phyloP scores from a whole-genome alignment of 2,113 vertebrate species.

The Eleginops maclovinus region DNA sequence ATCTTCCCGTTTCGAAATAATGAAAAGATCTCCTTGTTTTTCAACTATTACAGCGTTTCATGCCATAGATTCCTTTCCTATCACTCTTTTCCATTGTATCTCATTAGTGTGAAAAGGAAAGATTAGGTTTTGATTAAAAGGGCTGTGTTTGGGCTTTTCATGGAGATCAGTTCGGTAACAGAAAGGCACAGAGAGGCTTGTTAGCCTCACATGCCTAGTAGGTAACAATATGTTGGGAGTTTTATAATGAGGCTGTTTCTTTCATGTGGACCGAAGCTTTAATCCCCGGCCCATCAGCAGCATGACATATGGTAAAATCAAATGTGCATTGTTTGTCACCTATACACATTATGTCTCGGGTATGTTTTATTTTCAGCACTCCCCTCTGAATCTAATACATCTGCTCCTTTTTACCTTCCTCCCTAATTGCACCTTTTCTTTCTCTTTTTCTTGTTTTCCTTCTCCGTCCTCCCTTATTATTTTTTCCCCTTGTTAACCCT shows the following conservation, averaged over 20 bases:
- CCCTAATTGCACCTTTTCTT: background rate
- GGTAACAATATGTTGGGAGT: conserved; percentile 39
- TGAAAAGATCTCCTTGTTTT: conserved; percentile 38
- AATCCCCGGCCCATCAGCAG: conserved; percentile 35
- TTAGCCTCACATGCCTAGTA: conserved; percentile 47
- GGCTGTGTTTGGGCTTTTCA: conserved; percentile 16
- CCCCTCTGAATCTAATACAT: background rate
- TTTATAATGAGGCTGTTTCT: conserved; percentile 60
- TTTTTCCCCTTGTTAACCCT: background rate
- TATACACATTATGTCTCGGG: conserved; percentile 1
- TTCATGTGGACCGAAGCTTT: conserved; percentile 58
- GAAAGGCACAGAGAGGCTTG: conserved; percentile 29
- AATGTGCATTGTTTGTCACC: conserved; percentile 22
- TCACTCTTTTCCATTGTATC: conserved; percentile 44
- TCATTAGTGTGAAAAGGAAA: conserved; percentile 42
- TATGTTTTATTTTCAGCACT: conserved; percentile 1
- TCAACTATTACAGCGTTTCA: conserved; percentile 25
- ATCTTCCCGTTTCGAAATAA: conserved; percentile 43
- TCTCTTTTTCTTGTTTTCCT: background rate
- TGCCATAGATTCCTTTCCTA: conserved; percentile 36
- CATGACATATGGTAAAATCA: conserved; percentile 36
- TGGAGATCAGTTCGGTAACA: conserved; percentile 10
- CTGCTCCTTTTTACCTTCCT: background rate
- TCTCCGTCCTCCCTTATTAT: background rate
- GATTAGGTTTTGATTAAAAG: conserved; percentile 56